Percentiles rank a stretch among this genome's conserved stretches.
These are phyloP conservation scores for Cydia amplana DNA, from an alignment of 1,140 invertebrate species.

Conservation along the genomic window DNA sequence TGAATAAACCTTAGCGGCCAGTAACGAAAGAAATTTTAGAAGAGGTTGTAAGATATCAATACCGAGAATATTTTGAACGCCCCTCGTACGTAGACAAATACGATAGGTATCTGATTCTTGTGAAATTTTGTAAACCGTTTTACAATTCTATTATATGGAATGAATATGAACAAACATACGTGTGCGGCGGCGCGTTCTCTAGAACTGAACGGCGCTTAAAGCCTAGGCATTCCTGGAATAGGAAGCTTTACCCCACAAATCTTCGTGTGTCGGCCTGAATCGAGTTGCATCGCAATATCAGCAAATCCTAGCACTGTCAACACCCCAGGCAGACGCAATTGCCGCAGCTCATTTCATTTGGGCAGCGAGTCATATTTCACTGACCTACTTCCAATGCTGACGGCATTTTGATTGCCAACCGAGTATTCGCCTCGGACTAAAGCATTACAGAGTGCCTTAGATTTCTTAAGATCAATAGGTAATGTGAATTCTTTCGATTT, in stretches of 20 bases:
- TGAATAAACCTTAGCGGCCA: too few species aligned
- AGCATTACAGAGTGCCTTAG: not conserved
- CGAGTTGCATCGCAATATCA: conserved; percentile 23
- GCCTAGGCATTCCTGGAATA: not conserved
- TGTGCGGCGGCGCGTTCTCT: too few species aligned
- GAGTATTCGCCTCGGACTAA: not conserved
- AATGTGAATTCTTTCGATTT: too few species aligned
- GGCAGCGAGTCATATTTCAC: conserved; percentile 26
- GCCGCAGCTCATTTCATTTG: conserved; percentile 31
- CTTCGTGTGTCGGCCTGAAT: not conserved
- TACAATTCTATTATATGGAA: not conserved
- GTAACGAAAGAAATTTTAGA: too few species aligned
- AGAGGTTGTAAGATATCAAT: too few species aligned
- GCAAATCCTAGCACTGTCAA: conserved; percentile 29
- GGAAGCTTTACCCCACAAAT: not conserved
- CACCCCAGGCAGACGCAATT: conserved; percentile 18
- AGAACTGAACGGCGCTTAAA: too few species aligned
- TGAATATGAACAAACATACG: too few species aligned
- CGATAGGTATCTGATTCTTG: too few species aligned
- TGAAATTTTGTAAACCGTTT: too few species aligned
- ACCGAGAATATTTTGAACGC: too few species aligned
- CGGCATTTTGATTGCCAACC: not conserved
- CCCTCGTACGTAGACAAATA: too few species aligned
- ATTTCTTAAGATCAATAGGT: not conserved
- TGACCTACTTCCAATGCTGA: conserved; percentile 15